Evolutionary conservation across 1,140 invertebrate genomes (phyloP), one percentile per base, ranked within the genome.

Genomic region (Ruditapes philippinarum): DNA sequence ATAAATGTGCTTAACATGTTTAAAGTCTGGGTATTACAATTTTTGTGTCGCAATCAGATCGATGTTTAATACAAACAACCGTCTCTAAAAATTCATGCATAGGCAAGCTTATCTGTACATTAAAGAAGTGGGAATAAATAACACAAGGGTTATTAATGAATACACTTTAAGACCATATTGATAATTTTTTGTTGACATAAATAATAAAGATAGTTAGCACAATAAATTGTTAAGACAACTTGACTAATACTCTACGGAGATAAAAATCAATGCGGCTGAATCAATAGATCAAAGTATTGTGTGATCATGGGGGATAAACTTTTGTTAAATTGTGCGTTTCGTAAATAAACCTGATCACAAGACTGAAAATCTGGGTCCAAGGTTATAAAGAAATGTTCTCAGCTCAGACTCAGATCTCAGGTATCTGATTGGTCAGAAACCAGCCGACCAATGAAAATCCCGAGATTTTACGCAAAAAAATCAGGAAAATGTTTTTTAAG

Each of bases 181-280:
- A 70, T 40, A 70, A 70, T 38, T 70, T 4, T 70, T 70, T 38
- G 33, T 70, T 62, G 57, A 70, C 65, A 70, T 9, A 70, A 70
- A 70, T 70, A 70, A 70, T 70, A 70, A 70, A 70, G 9, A 36
- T 70, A 40, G 65, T 38, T 70, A 70, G 38, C 65, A 45, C n/a
- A 38, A 38, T 38, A 70, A 36, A 5, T 28, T 70, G 31, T 70
- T 70, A 70, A 70, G 65, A 38, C 1, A 70, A 70, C 65, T 70
- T 70, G 54, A 70, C 36, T 70, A 28, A 40, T 70, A 70, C 36
- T 38, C 65, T 40, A 2, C 9, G 14, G 42, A 7, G 5, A 45
- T 7, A 38, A 3, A 7, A 70, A 70, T 38, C 65, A 38, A 38
- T 38, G 65, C 65, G 38, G 33, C 31, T 70, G 1, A 28, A 38